A percentile compares a stretch with the other conserved stretches of the same genome.
Conservation (phyloP, 1,140 invertebrate genomes). For the Macrosteles quadrilineatus region DNA sequence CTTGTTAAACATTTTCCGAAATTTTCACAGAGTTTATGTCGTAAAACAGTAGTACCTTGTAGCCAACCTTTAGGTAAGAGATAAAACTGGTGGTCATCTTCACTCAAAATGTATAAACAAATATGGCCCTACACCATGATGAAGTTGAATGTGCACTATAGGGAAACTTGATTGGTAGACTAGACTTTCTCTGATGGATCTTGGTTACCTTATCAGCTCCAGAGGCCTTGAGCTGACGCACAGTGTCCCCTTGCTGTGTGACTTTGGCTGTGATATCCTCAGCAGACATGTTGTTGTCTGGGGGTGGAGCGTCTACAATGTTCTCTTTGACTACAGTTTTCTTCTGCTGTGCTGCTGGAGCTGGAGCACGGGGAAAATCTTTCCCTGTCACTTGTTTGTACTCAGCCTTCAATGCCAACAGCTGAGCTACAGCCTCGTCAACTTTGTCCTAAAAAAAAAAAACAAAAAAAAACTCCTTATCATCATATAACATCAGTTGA, state of each 20-base stretch:
- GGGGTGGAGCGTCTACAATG: constrained; percentile 23
- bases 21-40: too few species aligned
- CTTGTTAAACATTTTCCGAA: too few species aligned
- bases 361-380: constrained; percentile 52
- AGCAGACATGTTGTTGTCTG: neutral
- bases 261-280: constrained; percentile 47
- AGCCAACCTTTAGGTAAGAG: too few species aligned
- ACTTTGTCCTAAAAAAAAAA: constrained; percentile 54
- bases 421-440: constrained; percentile 69
- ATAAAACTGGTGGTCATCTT: too few species aligned
- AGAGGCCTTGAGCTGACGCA: constrained; percentile 66
- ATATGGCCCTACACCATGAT: too few species aligned
- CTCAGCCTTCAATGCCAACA: constrained; percentile 74
- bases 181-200: too few species aligned
- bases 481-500: too few species aligned
- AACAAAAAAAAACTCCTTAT: too few species aligned
- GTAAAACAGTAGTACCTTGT: too few species aligned
- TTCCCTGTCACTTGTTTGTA: constrained; percentile 75
- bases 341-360: constrained; percentile 3
- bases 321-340: constrained; percentile 3
- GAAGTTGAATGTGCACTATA: too few species aligned
- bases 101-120: too few species aligned
- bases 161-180: too few species aligned
- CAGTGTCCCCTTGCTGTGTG: constrained; percentile 65
- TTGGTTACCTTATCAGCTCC: constrained; percentile 60